Evolutionary conservation across 2,888 invertebrate species (phyloP), one percentile per base, ranked within the genome.

Genomic region (Rhimphoctona megacephalus): DNA sequence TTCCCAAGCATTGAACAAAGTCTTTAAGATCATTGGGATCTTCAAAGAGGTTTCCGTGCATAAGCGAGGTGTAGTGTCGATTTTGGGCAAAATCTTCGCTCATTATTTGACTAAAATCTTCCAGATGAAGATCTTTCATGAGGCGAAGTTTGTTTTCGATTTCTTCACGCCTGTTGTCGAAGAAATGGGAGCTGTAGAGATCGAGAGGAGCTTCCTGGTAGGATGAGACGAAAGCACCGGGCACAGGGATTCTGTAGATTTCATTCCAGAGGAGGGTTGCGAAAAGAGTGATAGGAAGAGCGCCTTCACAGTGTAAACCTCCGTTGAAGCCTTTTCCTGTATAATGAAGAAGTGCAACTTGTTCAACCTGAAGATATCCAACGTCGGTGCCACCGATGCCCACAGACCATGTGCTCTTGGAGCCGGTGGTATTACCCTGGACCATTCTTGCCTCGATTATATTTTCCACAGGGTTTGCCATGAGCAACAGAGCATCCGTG

Each of bases 241-340:
- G 95, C 19, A 96, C 94, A 87, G 95, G 95, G 17, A 93, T 89
- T 81, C 94, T 92, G 90, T 96, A 97, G 70, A 98, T 96, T 3
- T 97, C 96, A 89, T 98, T 97, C 98, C 98, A 98, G 94, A 98
- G 97, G 9, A 97, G 94, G 0, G 97, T 94, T 54, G 95, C 95
- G 93, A 97, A 97, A 81, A 97, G 92, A 0, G 96, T 95, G 4
- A 95, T 95, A 8, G 97, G 95, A 22, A 97, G 95, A 0, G 95
- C 94, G 2, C 97, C 97, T 93, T 98, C 97, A 91, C 96, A 97
- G 92, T 97, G 97, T n/a, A 96, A 76, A 6, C 93, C 92, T 4
- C 88, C 70, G 1, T 72, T 43, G 83, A 90, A 94, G 19, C 91
- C 91, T 39, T 89, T 43, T 6, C 85, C 1, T 4, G 46, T 61